Conservation (phyloP, 1,140 invertebrate species). For the Triops cancriformis region DNA sequence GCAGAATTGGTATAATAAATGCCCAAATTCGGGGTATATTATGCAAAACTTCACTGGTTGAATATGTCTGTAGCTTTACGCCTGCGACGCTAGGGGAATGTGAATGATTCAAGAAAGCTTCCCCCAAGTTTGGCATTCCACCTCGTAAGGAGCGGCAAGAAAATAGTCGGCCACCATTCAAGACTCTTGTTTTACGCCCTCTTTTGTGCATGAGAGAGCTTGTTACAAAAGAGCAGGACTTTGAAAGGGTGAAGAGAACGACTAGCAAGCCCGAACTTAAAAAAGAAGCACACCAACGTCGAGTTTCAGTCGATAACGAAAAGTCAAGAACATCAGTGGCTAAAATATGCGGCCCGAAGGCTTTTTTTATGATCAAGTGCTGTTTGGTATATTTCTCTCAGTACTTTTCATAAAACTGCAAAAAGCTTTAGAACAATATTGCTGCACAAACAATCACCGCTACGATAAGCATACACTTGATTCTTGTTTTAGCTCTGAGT, state of each 20-base stretch:
- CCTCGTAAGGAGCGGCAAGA: background rate
- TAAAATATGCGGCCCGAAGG: background rate
- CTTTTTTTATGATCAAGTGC: background rate
- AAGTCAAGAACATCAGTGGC: constrained; percentile 5
- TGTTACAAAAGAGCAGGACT: background rate
- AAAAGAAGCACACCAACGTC: background rate
- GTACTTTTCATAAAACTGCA: background rate
- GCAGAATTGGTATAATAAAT: background rate
- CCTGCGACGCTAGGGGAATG: background rate
- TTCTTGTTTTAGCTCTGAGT: background rate
- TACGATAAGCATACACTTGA: background rate
- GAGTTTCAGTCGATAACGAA: background rate
- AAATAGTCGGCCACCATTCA: background rate
- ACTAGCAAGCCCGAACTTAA: background rate
- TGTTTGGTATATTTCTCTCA: background rate
- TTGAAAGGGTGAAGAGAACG: background rate
- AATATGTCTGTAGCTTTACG: too few relatives aligned
- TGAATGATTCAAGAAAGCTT: background rate
- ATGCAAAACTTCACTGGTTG: background rate
- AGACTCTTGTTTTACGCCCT: background rate
- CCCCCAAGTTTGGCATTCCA: background rate
- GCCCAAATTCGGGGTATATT: background rate
- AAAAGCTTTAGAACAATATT: background rate
- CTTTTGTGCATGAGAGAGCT: background rate
- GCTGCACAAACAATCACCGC: background rate